These are phyloP conservation scores for Bambusicola thoracicus DNA, from an alignment of 2,113 vertebrate genomes.

Conservation along the genomic window DNA sequence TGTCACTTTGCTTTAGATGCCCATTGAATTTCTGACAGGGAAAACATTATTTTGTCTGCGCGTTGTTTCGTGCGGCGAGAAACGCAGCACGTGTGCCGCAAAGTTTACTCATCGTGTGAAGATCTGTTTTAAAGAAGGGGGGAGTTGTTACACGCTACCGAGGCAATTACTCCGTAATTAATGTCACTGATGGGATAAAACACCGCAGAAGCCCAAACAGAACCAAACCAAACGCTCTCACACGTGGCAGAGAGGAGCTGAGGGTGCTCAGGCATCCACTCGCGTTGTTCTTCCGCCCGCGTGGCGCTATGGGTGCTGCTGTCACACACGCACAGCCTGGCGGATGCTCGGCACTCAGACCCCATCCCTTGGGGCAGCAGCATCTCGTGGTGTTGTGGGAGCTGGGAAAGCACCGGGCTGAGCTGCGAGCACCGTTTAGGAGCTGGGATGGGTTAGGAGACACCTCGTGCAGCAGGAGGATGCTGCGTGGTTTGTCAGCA, in stretches of 20 bases:
- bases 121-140: slow-evolving; percentile 51
- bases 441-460: not conserved
- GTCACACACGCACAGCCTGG: not conserved
- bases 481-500: not conserved
- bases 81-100: slow-evolving; percentile 38
- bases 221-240: slow-evolving; percentile 50
- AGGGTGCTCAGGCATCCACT: not conserved
- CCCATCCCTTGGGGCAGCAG: not conserved
- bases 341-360: not conserved
- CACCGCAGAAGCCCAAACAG: slow-evolving; percentile 46
- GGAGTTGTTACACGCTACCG: slow-evolving; percentile 60
- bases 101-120: slow-evolving; percentile 72
- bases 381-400: not conserved
- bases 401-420: not conserved
- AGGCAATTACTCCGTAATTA: slow-evolving; percentile 68
- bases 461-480: accelerated
- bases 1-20: slow-evolving; percentile 72
- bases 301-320: not conserved
- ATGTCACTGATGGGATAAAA: slow-evolving; percentile 62
- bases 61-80: slow-evolving; percentile 64
- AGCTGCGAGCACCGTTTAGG: no score
- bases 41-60: slow-evolving; percentile 77
- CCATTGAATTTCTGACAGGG: slow-evolving; percentile 75
- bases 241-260: not conserved
- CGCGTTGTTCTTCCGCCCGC: not conserved